These are phyloP conservation scores for Gryllus bimaculatus DNA, from an alignment of 1,140 invertebrate species.

Conservation along the genomic window DNA sequence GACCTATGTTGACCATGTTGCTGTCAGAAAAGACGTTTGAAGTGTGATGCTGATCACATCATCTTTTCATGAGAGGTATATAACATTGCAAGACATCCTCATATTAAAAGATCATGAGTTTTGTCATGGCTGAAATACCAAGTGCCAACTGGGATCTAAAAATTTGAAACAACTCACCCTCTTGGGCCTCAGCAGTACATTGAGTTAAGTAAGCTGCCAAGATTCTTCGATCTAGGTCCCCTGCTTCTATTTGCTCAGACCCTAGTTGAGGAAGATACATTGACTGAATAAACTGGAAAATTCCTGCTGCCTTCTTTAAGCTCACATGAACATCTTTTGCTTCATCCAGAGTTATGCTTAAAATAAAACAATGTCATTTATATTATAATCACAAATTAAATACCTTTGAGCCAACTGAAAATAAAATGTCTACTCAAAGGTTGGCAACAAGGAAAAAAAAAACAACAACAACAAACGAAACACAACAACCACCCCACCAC, in stretches of 20 bases:
- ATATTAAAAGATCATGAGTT: too few relatives aligned
- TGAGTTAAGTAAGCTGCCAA: constrained; percentile 56
- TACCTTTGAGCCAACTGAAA: background rate
- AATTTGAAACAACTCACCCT: constrained; percentile 37
- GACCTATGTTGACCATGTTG: too few relatives aligned
- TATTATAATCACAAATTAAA: background rate
- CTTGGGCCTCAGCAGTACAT: constrained; percentile 63
- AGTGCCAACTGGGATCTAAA: too few relatives aligned
- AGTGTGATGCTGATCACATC: too few relatives aligned
- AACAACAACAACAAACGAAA: too few relatives aligned
- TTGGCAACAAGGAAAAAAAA: background rate
- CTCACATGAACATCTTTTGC: constrained; percentile 59
- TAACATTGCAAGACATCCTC: too few relatives aligned
- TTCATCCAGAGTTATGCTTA: constrained; percentile 52
- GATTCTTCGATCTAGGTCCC: constrained; percentile 52
- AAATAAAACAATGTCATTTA: constrained; percentile 15
- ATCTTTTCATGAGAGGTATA: too few relatives aligned
- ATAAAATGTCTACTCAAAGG: background rate
- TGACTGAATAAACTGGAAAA: constrained; percentile 46
- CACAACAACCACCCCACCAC: too few relatives aligned
- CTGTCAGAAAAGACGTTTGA: too few relatives aligned
- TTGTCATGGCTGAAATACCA: too few relatives aligned
- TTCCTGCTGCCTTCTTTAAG: constrained; percentile 53
- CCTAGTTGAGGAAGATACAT: constrained; percentile 39
- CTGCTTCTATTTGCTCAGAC: constrained; percentile 39